Percentiles rank a stretch among this genome's conserved stretches.
Evolutionary conservation across 2,797 vertebrate species (phyloP).

Genomic region (Jordanella pulchra): DNA sequence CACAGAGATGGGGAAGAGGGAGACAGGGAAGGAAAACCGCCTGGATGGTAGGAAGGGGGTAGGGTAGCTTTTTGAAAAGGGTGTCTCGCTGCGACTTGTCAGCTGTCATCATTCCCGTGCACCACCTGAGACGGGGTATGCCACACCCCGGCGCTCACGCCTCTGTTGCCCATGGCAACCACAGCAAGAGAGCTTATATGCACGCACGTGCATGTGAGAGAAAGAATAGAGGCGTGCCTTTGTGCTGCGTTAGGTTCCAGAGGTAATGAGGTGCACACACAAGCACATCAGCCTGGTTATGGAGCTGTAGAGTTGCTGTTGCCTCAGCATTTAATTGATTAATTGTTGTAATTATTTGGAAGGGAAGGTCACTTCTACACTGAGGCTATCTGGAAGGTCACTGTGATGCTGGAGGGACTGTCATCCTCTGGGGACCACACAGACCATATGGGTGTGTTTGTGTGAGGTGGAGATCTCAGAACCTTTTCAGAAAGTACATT

Average conservation of each 20-base stretch:
- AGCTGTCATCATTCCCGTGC: slow-evolving; percentile 80
- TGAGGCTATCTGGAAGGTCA: slow-evolving; percentile 75
- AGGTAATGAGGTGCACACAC: slow-evolving; percentile 74
- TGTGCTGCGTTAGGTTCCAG: slow-evolving; percentile 40
- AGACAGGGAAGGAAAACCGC: slow-evolving; percentile 4
- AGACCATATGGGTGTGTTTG: slow-evolving; percentile 58
- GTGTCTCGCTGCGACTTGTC: slow-evolving; percentile 77
- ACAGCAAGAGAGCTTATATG: slow-evolving; percentile 16
- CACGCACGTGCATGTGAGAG: slow-evolving; percentile 26
- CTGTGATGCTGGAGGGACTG: slow-evolving; percentile 68
- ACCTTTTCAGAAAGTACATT: slow-evolving; percentile 29
- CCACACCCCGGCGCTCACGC: slow-evolving; percentile 78
- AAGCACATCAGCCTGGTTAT: slow-evolving; percentile 60
- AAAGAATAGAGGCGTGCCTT: slow-evolving; percentile 16
- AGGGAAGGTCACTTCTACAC: slow-evolving; percentile 77
- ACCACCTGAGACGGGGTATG: slow-evolving; percentile 80
- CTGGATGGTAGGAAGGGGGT: slow-evolving; percentile 20
- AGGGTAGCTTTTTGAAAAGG: slow-evolving; percentile 39
- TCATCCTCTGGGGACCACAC: slow-evolving; percentile 53
- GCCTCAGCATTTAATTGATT: slow-evolving; percentile 84
- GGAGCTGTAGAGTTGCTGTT: slow-evolving; percentile 70
- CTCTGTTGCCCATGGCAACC: slow-evolving; percentile 79
- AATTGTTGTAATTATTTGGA: slow-evolving; percentile 84
- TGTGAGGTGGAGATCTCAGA: slow-evolving; percentile 31
- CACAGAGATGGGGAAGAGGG: slow-evolving; percentile 39